phyloP scores from a whole-genome alignment of 2,113 vertebrate genomes.

The Sapajus apella region DNA sequence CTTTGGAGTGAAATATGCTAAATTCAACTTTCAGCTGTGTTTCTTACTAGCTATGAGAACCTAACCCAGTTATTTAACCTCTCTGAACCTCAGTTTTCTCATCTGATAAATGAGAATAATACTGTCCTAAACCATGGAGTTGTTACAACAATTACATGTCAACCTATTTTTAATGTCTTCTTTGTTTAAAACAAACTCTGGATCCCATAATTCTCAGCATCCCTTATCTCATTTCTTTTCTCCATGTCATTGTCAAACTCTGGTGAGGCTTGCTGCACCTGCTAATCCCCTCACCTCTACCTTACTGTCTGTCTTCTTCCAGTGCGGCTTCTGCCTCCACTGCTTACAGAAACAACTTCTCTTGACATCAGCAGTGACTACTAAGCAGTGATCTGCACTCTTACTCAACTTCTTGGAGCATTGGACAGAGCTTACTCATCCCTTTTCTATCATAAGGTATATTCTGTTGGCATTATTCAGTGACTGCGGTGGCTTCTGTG shows the following conservation, averaged over 20 bases:
- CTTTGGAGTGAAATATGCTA: not conserved
- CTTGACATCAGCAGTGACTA: not conserved
- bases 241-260: not conserved
- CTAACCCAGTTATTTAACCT: not conserved
- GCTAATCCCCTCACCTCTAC: not conserved
- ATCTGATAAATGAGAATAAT: not conserved
- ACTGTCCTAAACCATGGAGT: not conserved
- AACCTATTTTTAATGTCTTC: not conserved
- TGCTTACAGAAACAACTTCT: not conserved
- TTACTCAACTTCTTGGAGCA: not conserved
- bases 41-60: not conserved
- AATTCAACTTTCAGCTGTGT: not conserved
- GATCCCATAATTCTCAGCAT: not conserved
- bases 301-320: not conserved
- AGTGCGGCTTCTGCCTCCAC: not conserved
- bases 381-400: not conserved
- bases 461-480: not conserved
- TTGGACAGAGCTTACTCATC: not conserved
- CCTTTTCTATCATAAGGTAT: not conserved
- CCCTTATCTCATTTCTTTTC: not conserved
- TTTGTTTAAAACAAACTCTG: not conserved
- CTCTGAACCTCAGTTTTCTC: conserved; percentile 1
- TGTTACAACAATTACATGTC: not conserved
- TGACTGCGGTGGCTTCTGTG: not conserved
- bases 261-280: not conserved